Percentiles rank a stretch among this genome's conserved stretches.
Conservation (phyloP, 2,888 invertebrate genomes). For the Drosophila colorata region DNA sequence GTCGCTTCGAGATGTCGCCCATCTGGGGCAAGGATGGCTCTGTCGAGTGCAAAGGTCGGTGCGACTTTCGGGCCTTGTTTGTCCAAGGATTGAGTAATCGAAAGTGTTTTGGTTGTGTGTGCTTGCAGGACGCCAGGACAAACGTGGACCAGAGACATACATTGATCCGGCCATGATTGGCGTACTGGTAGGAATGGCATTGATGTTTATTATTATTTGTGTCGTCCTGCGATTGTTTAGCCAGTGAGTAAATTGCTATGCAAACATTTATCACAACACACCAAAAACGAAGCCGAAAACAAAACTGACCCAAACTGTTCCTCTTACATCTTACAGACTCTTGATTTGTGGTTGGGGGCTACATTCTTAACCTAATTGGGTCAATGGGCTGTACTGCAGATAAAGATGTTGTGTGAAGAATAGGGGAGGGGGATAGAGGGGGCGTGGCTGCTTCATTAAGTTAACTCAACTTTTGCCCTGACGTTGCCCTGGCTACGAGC, state of each 20-base stretch:
- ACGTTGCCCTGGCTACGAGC: slow-evolving; percentile 12
- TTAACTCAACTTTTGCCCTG: slow-evolving; percentile 22
- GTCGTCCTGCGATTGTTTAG: slow-evolving; percentile 96
- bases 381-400: slow-evolving; percentile 45
- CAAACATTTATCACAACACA: slow-evolving; percentile 66
- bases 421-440: slow-evolving; percentile 21
- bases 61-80: not conserved
- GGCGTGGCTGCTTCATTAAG: slow-evolving; percentile 46
- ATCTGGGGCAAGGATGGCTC: slow-evolving; percentile 89
- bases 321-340: not conserved
- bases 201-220: slow-evolving; percentile 97
- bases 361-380: slow-evolving; percentile 53
- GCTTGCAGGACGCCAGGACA: slow-evolving; percentile 86
- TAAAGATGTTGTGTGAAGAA: too few relatives aligned
- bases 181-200: slow-evolving; percentile 94
- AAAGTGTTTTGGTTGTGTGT: slow-evolving; percentile 31
- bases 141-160: slow-evolving; percentile 88
- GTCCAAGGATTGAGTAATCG: slow-evolving; percentile 24
- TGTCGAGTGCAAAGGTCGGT: slow-evolving; percentile 90
- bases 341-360: not conserved
- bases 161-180: slow-evolving; percentile 96
- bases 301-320: slow-evolving; percentile 2
- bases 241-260: slow-evolving; percentile 89
- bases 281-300: not conserved
- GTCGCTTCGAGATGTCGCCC: slow-evolving; percentile 92